phyloP scores from a whole-genome alignment of 2,888 invertebrate species.

The Mythimna loreyi region DNA sequence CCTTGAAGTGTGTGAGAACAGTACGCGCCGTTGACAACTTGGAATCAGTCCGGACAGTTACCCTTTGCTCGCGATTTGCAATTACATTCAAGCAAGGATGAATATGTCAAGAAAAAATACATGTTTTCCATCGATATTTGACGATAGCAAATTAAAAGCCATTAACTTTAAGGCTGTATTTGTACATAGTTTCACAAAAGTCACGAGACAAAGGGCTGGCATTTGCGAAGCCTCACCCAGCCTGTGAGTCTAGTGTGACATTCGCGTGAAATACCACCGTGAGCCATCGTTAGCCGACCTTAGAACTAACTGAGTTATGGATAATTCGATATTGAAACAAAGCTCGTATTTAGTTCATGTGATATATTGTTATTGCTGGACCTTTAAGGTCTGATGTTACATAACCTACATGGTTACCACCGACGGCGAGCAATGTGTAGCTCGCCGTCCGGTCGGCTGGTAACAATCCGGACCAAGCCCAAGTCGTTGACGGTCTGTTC shows the following conservation, averaged over 20 bases:
- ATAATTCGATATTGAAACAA: conserved; percentile 13
- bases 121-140: conserved; percentile 1
- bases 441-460: no score
- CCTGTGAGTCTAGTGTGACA: conserved; percentile 69
- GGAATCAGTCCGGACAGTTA: no score
- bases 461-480: no score
- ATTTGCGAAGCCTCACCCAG: conserved; percentile 59
- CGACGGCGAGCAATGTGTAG: no score
- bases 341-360: conserved; percentile 13
- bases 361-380: background rate
- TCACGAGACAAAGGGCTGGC: conserved; percentile 59
- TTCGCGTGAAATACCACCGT: conserved; percentile 74
- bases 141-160: background rate
- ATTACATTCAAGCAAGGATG: no score
- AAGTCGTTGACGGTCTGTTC: no score
- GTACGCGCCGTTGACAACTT: no score
- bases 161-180: conserved; percentile 39
- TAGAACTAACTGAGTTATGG: conserved; percentile 55
- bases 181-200: conserved; percentile 34
- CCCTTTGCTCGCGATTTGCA: no score
- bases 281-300: conserved; percentile 56
- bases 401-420: no score
- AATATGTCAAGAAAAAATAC: background rate
- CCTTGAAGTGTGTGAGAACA: no score
- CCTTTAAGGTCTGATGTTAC: background rate